phyloP scores from a whole-genome alignment of 1,140 invertebrate species.

The Heliothis virescens region DNA sequence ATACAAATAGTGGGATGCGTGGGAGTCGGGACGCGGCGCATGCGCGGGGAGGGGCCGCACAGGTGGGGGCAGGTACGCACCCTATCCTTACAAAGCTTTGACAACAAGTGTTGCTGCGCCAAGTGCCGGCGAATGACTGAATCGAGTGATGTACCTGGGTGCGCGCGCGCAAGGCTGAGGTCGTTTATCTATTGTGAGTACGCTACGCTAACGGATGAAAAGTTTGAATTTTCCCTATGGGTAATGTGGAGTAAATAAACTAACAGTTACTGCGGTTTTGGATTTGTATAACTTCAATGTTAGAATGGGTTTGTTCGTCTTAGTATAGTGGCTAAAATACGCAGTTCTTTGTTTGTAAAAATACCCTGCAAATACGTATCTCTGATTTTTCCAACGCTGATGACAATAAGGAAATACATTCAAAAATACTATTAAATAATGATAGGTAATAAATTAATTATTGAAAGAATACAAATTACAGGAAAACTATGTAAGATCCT shows the following conservation, averaged over 20 bases:
- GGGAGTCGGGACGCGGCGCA: conserved; percentile 21
- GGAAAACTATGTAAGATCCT: too few relatives aligned
- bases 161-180: conserved; percentile 34
- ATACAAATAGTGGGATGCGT: conserved; percentile 54
- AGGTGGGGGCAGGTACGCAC: conserved; percentile 51
- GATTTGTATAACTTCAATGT: not conserved
- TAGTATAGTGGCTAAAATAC: too few relatives aligned
- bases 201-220: conserved; percentile 30
- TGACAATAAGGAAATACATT: too few relatives aligned
- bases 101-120: conserved; percentile 29
- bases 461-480: too few relatives aligned
- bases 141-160: conserved; percentile 31
- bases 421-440: too few relatives aligned
- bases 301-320: not conserved
- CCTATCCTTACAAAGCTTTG: conserved; percentile 16
- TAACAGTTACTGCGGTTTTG: not conserved
- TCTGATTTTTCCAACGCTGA: too few relatives aligned
- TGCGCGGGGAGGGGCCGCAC: not conserved
- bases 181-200: not conserved
- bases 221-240: conserved; percentile 44
- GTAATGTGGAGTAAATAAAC: not conserved
- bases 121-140: conserved; percentile 47
- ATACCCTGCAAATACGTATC: too few relatives aligned
- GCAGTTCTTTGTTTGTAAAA: too few relatives aligned
- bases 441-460: too few relatives aligned